Base-by-base conservation (phyloP, 2,888 invertebrate genomes). In the Heteromyza rotundicornis region DNA sequence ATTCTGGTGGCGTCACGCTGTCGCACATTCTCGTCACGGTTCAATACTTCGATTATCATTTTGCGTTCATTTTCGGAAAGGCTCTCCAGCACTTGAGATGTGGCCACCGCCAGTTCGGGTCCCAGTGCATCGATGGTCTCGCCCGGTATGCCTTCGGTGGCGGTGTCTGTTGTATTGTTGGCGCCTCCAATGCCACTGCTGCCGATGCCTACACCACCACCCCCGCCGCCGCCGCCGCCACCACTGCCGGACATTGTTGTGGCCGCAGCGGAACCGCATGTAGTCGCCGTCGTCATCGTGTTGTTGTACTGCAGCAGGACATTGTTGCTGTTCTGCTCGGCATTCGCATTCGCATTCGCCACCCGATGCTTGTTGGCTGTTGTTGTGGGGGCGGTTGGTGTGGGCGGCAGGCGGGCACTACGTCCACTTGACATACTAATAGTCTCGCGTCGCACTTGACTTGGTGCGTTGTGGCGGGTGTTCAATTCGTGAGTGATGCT, bases 1-100 rank as follows among this genome's bases (percentile, higher is more conserved):
- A 87, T 82, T 64, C 84, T 77, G 20, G 84, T 80, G 17, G 86
- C 85, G 75, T 87, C 86, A 16, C 85, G 81, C 68, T 85, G 83
- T 14, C 86, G 80, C 47, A 87, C 77, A 60, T 81, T 82, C 71
- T 86, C 86, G 70, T 87, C 86, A 52, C 86, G 81, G 66, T 85
- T 84, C 56, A 87, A 76, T 49, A 87, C 87, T 64, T 83, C 85
- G 64, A 87, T 81, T 70, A 87, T 86, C 74, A 85, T 85, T 75
- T 85, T 84, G 50, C 86, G 81, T 68, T 87, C 87, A 27, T 76
- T 79, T 32, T 82, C 83, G 23, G 82, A 80, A 35, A 84, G 67
- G 64, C 78, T 82, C 40, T 82, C 82, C 16, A 83, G 70, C 24
- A 81, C 82, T 64, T 82, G 81, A 1, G 82, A 76, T 2, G 82